phyloP scores from a whole-genome alignment of 1,140 invertebrate genomes.

The Maconellicoccus hirsutus region DNA sequence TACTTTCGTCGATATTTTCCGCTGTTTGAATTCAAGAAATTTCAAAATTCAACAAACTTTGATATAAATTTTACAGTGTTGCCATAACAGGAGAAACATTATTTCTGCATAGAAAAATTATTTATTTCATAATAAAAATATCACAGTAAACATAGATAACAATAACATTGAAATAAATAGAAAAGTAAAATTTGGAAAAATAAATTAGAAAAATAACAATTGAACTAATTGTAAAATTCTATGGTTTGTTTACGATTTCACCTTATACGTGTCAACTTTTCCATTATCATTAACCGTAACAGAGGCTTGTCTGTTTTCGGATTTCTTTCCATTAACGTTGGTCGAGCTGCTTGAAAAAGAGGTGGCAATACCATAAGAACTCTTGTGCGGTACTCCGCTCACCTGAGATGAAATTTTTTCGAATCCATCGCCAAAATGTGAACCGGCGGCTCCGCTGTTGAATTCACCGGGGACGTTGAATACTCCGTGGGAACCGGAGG shows the following conservation, averaged over 20 bases:
- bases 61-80: too few relatives aligned
- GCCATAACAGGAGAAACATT: too few relatives aligned
- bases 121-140: neutral
- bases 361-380: conserved; percentile 23
- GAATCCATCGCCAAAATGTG: neutral
- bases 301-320: conserved; percentile 20
- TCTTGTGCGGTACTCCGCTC: neutral
- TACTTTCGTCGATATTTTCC: too few relatives aligned
- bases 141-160: neutral
- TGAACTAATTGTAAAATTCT: neutral
- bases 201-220: neutral
- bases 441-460: neutral
- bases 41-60: too few relatives aligned
- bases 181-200: neutral
- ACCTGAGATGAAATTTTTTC: neutral
- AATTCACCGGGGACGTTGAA: neutral
- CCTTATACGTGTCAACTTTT: conserved; percentile 25
- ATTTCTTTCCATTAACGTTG: conserved; percentile 24
- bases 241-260: neutral
- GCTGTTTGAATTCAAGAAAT: too few relatives aligned
- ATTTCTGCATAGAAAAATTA: neutral
- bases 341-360: conserved; percentile 24
- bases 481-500: neutral
- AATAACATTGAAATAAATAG: neutral
- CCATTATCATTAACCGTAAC: conserved; percentile 27